Evolutionary conservation across 2,888 invertebrate species (phyloP).

Genomic region (Brassicogethes aeneus): DNA sequence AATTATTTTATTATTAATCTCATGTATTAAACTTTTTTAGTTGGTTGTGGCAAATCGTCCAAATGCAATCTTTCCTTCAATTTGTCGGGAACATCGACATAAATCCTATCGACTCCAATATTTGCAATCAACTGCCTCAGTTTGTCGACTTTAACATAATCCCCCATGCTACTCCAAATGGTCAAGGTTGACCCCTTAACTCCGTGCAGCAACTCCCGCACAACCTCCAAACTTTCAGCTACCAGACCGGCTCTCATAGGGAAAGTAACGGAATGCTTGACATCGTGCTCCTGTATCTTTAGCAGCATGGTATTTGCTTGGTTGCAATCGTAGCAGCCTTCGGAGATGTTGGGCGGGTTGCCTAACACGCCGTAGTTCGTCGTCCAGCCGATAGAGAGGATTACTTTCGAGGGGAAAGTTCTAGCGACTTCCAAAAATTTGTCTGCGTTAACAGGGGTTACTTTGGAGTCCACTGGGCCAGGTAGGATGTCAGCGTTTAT

Average conservation of each 20-base stretch:
- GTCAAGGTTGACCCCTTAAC: constrained; percentile 53
- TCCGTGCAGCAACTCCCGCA: constrained; percentile 51
- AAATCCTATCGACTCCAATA: constrained; percentile 59
- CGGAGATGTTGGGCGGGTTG: constrained; percentile 30
- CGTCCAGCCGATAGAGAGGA: constrained; percentile 86
- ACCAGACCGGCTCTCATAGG: constrained; percentile 66
- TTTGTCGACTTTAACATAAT: constrained; percentile 56
- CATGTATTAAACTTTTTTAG: no score
- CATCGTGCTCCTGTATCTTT: constrained; percentile 44
- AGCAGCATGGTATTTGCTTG: constrained; percentile 64
- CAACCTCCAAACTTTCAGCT: constrained; percentile 51
- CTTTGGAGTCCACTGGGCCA: constrained; percentile 59
- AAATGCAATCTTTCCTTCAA: constrained; percentile 46
- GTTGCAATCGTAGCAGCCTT: constrained; percentile 51
- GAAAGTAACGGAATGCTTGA: constrained; percentile 68
- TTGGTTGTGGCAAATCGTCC: constrained; percentile 16
- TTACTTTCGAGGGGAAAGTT: constrained; percentile 52
- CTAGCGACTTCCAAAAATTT: constrained; percentile 52
- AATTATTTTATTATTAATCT: no score
- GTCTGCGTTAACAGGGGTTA: constrained; percentile 53
- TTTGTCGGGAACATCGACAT: constrained; percentile 67
- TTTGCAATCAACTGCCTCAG: constrained; percentile 57
- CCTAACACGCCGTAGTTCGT: constrained; percentile 35
- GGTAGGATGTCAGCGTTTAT: constrained; percentile 78
- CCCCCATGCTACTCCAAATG: constrained; percentile 71